Evolutionary conservation across 2,888 invertebrate species (phyloP).

Genomic region (Dryocosmus kuriphilus): DNA sequence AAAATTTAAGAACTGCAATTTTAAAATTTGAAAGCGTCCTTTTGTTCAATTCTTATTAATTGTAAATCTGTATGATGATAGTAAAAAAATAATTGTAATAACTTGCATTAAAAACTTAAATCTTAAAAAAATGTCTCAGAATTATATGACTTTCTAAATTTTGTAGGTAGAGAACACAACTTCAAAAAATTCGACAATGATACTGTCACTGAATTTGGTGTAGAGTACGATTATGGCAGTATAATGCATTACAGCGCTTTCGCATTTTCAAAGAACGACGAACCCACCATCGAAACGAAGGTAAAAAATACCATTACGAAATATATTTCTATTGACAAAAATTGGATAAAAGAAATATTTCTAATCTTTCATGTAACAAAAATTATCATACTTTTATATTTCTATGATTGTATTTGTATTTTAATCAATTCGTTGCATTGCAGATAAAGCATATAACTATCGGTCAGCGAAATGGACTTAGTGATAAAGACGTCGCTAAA

Average conservation of each 20-base stretch:
- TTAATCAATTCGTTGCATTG: conserved; percentile 46
- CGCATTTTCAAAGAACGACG: conserved; percentile 85
- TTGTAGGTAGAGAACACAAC: conserved; percentile 80
- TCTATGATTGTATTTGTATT: not conserved
- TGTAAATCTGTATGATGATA: too few relatives aligned
- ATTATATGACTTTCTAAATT: conserved; percentile 19
- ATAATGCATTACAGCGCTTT: conserved; percentile 86
- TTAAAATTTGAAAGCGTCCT: too few relatives aligned
- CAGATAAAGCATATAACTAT: conserved; percentile 79
- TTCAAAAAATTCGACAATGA: conserved; percentile 84
- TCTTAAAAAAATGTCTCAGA: conserved; percentile 5
- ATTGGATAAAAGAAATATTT: not conserved
- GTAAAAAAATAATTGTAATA: too few relatives aligned
- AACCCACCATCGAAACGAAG: conserved; percentile 83
- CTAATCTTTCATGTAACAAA: not conserved
- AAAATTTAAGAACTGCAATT: too few relatives aligned
- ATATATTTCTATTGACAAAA: not conserved
- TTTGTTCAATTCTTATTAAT: too few relatives aligned
- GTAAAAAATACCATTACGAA: conserved; percentile 64
- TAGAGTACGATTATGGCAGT: conserved; percentile 85
- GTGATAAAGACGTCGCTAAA: conserved; percentile 81
- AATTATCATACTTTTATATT: too few relatives aligned
- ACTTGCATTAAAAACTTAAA: too few relatives aligned
- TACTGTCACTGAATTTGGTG: conserved; percentile 83
- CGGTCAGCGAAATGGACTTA: conserved; percentile 81